phyloP scores from a whole-genome alignment of 2,888 invertebrate species.

The Orgyia antiqua region DNA sequence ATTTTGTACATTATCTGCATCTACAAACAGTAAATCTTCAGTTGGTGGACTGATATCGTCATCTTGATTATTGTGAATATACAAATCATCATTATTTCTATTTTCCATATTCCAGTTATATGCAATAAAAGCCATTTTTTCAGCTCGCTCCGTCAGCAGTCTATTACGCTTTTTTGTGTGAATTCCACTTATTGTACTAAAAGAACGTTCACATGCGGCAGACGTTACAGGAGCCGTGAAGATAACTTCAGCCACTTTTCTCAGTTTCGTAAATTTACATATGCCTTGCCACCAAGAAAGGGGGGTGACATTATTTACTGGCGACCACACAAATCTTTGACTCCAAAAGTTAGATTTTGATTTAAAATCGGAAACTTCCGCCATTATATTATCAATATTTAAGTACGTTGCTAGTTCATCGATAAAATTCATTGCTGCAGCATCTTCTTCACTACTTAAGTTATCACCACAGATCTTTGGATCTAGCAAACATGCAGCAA shows the following conservation, averaged over 20 bases:
- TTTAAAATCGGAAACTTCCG: slow-evolving; percentile 7
- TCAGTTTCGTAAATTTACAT: slow-evolving; percentile 7
- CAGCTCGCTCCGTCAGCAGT: slow-evolving; percentile 5
- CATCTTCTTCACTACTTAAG: slow-evolving; percentile 7
- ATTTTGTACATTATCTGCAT: slow-evolving; percentile 1
- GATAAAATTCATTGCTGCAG: slow-evolving; percentile 12
- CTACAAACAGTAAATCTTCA: slow-evolving; percentile 5
- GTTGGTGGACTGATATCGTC: not conserved
- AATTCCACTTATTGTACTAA: slow-evolving; percentile 4
- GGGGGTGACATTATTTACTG: slow-evolving; percentile 4
- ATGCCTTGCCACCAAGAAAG: slow-evolving; percentile 13
- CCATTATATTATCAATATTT: slow-evolving; percentile 3
- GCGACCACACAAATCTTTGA: slow-evolving; percentile 6
- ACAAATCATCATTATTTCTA: too few species aligned
- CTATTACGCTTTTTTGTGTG: slow-evolving; percentile 7
- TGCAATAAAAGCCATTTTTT: slow-evolving; percentile 6
- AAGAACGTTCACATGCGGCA: slow-evolving; percentile 11
- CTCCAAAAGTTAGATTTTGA: slow-evolving; percentile 8
- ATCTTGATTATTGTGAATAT: not conserved
- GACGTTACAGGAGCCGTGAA: slow-evolving; percentile 11
- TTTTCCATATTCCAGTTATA: slow-evolving; percentile 6
- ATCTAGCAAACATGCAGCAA: slow-evolving; percentile 7
- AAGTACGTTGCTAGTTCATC: slow-evolving; percentile 5
- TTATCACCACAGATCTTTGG: slow-evolving; percentile 5
- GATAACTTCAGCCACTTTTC: slow-evolving; percentile 9